Percentiles rank a stretch among this genome's conserved stretches.
Evolutionary conservation across 2,888 invertebrate genomes (phyloP).

Genomic region (Cephus pygmeus): DNA sequence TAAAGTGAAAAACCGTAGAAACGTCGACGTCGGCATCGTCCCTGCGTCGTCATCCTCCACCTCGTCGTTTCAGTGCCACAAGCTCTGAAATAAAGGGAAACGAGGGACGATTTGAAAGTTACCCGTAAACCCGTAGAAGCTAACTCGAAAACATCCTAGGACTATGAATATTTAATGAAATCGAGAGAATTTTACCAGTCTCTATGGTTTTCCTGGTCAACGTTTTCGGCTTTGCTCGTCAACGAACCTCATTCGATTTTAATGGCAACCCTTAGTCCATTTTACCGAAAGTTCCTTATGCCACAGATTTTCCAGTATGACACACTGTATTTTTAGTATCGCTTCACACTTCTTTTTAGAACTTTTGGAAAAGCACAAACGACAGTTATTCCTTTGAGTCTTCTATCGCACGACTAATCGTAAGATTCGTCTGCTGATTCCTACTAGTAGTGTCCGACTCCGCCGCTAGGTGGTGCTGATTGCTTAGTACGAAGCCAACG

Average conservation of each 20-base stretch:
- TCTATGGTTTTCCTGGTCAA: not conserved
- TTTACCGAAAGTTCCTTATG: not conserved
- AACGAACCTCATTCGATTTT: not conserved
- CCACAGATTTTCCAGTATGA: not conserved
- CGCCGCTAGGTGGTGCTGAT: not conserved
- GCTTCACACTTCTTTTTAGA: not conserved
- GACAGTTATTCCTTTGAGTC: not conserved
- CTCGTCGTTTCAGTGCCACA: not conserved
- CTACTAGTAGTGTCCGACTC: not conserved
- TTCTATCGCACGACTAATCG: not conserved
- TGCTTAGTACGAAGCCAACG: not conserved
- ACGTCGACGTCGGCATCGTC: not conserved
- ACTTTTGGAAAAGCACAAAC: not conserved
- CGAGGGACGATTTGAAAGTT: not conserved
- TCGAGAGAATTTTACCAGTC: slow-evolving; percentile 22
- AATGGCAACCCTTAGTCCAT: not conserved
- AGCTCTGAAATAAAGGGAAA: slow-evolving; percentile 1
- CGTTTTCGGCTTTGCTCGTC: not conserved
- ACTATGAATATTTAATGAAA: slow-evolving; percentile 41
- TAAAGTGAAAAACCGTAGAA: not conserved
- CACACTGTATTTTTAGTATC: not conserved
- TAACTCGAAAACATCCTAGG: slow-evolving; percentile 31
- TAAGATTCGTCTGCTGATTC: not conserved
- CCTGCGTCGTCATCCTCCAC: not conserved
- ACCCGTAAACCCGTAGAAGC: not conserved